Base-by-base conservation (phyloP, 2,888 invertebrate genomes). In the Carpatolechia fugitivella region DNA sequence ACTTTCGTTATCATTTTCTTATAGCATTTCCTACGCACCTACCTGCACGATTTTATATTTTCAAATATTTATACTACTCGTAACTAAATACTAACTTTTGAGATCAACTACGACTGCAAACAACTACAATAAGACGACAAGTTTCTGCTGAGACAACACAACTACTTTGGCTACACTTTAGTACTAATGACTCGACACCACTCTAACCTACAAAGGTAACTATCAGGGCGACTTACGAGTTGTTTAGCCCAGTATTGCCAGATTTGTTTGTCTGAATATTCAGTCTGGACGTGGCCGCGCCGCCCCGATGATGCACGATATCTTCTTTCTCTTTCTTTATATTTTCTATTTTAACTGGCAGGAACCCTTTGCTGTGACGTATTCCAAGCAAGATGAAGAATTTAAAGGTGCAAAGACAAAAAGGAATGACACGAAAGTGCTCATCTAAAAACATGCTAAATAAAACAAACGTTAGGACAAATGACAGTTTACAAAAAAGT, bases 331-430 rank as follows among this genome's bases (percentile, higher is more conserved):
- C 59, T 55, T 54, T 63, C 59, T 64, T 62, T 56, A 60, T 62
- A 52, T 64, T 61, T 60, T 67, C 63, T 58, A 65, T 41, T 58
- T 63, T 64, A 64, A 61, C 56, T 30, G 60, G 63, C 61, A 62
- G 63, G 59, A 56, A 49, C 60, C 52, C 54, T 60, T 54, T 56
- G 53, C 60, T 56, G 57, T 49, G 51, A 51, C 38, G 52, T 24
- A 29, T 44, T 24, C 29, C 29, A 29, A 24, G 44, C 24, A 29
- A 29, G 29, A 29, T 44, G 16, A 38, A 18, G 38, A 3, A 33
- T 44, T 24, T 18, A 44, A 44, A 44, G n/a, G 44, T 13, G 44
- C 29, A 44, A 44, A 29, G 5, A 44, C 29, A 44, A 24, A 29
- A 29, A 5, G 14, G n/a, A 33, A 14, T 11, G 24, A 6, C 11